Base-by-base conservation (phyloP, 2,888 invertebrate genomes). In the Lepidochitona cinerea region DNA sequence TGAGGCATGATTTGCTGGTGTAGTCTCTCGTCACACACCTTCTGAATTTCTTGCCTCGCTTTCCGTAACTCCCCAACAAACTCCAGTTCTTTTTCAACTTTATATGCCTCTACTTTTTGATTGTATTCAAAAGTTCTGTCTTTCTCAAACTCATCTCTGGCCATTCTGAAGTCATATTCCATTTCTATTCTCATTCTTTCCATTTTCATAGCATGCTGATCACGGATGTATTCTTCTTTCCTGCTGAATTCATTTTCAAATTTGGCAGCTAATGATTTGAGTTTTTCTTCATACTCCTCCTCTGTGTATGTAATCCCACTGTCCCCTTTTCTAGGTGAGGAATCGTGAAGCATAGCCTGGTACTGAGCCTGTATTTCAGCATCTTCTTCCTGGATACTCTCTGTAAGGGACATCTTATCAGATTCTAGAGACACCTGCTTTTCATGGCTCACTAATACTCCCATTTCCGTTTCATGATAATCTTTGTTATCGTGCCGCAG, bases 41-140 rank as follows among this genome's bases (percentile, higher is more conserved):
- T 79, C 26, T 81, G 78, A 68, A 86, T 69, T 41, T 85, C 83
- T 36, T 79, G 81, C 41, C 81, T 76, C 32, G 86, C 83, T 75
- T 86, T 85, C 70, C 82, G 84, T 54, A 87, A 73, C 32, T 86
- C 84, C 70, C 84, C 81, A 33, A 87, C 83, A 77, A 88, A 89
- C 49, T 83, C 81, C 35, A 80, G 77, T 67, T 89, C 84, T 72
- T 84, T 85, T 53, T 86, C 85, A 3, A 75, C 77, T 36, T 79
- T 84, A 6, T 83, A 68, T 29, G 81, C 75, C 71, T 85, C 81
- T 54, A 85, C 69, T 68, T 81, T 79, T 53, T 79, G 70, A 36
- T 79, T 81, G 77, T 76, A 83, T 53, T 83, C 78, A 64, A 85
- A 84, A 71, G 87, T 85, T 18, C 85, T 75, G n/a, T 85, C 84